Evolutionary conservation across 2,888 invertebrate species (phyloP), one percentile per base, ranked within the genome.

Genomic region (Drosophila pegasa): DNA sequence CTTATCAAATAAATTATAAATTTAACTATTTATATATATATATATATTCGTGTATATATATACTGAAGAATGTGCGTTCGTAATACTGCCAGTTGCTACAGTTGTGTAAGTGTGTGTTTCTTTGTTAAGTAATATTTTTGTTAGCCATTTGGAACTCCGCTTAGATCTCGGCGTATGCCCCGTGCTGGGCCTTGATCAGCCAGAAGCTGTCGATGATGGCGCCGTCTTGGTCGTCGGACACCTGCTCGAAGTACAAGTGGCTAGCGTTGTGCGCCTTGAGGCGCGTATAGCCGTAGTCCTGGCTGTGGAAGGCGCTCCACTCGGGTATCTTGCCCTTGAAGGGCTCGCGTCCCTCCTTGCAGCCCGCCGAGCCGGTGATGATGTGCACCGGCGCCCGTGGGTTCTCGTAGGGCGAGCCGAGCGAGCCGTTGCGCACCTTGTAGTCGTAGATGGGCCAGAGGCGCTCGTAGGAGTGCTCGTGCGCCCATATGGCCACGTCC

Each of bases 391-490:
- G 98, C 0, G 98, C 99, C 71, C 95, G 82, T 0, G 94, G 94
- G 90, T 94, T 94, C 48, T 90, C 91, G 74, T 94, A 94, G 0
- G 94, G 94, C 3, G 92, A 87, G 0, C 89, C 83, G 0, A 70
- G 43, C 0, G 94, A 93, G 20, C 95, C 95, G 90, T 95, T 95
- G 89, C 94, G 94, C 0, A 95, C 96, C 89, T 94, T 93, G 81
- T 95, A 94, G 92, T 99, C 94, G 92, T 97, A 99, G 61, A 99
- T 95, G 9, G 99, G 99, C 96, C 97, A 99, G 40, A 98, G 93
- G 43, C 99, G 94, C 93, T 99, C 99, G 91, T 99, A 99, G 6
- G 97, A 97, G 93, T 99, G 99, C 91, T 99, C 99, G 92, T 99
- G 99, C 0, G 99, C 99, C 98, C 98, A 99, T 45, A 99, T 93